Conservation (phyloP, 2,113 vertebrate genomes). For the Carassius gibelio region DNA sequence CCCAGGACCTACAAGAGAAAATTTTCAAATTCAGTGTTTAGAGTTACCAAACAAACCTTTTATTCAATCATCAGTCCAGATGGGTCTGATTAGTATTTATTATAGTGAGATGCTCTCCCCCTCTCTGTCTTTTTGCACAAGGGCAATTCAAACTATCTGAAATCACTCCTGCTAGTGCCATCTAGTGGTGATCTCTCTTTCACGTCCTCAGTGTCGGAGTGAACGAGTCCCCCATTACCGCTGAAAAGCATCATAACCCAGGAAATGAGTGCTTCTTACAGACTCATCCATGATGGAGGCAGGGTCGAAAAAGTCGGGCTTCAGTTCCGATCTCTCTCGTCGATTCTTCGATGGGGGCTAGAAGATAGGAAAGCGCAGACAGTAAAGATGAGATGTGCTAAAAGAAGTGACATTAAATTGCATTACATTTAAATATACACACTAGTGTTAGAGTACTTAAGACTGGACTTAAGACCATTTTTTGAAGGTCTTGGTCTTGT, state of each 20-base stretch:
- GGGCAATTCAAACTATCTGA: constrained; percentile 52
- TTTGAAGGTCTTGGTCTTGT: too few relatives aligned
- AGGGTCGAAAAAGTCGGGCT: constrained; percentile 99
- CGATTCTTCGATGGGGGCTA: constrained; percentile 99
- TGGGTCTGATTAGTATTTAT: constrained; percentile 40
- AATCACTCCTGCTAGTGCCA: constrained; percentile 59
- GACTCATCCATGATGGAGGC: constrained; percentile 99
- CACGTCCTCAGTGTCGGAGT: constrained; percentile 43
- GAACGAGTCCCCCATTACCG: constrained; percentile 51
- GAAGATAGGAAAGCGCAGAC: not conserved
- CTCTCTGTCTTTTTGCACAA: constrained; percentile 34
- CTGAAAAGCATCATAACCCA: constrained; percentile 61
- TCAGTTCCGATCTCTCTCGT: constrained; percentile 95
- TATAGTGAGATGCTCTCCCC: constrained; percentile 42
- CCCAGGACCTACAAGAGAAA: constrained; percentile 90
- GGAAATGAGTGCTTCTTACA: constrained; percentile 79
- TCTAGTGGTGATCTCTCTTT: constrained; percentile 57
- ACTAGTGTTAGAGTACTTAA: too few relatives aligned
- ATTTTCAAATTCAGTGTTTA: constrained; percentile 55
- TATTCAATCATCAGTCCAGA: constrained; percentile 47
- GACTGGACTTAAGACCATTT: too few relatives aligned
- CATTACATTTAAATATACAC: not conserved
- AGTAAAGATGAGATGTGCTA: not conserved
- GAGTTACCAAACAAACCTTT: constrained; percentile 52
- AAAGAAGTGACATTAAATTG: not conserved